These are phyloP conservation scores for Trichopria drosophilae DNA, from an alignment of 2,888 invertebrate species.

Conservation along the genomic window DNA sequence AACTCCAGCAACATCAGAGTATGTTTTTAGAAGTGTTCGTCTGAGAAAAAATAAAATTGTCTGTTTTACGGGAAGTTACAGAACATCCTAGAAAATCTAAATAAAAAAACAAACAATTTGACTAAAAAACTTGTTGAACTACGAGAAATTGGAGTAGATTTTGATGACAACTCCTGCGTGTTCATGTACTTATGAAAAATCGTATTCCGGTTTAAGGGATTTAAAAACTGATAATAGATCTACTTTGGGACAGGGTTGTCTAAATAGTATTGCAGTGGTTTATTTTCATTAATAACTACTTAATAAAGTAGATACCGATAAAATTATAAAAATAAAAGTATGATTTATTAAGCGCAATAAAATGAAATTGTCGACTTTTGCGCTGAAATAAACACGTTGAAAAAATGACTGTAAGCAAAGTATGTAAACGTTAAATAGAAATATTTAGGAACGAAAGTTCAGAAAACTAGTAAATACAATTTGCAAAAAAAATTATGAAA, in stretches of 20 bases:
- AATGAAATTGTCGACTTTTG: background rate
- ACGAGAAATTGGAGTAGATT: conserved; percentile 11
- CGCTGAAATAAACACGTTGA: background rate
- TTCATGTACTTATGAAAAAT: conserved; percentile 20
- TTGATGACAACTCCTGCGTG: conserved; percentile 18
- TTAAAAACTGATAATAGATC: conserved; percentile 21
- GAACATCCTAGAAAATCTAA: conserved; percentile 10
- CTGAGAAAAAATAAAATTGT: conserved; percentile 6
- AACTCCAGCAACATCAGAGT: conserved; percentile 13
- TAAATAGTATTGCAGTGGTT: conserved; percentile 17
- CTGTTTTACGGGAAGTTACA: conserved; percentile 14
- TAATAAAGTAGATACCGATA: conserved; percentile 10
- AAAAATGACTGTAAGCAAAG: too few species aligned
- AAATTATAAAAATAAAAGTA: conserved; percentile 16
- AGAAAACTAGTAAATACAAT: too few species aligned
- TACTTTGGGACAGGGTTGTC: conserved; percentile 22
- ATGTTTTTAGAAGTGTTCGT: conserved; percentile 15
- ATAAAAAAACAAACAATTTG: too few species aligned
- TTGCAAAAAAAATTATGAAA: too few species aligned
- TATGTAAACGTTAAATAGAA: too few species aligned
- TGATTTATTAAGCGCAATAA: too few species aligned
- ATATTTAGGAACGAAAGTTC: too few species aligned
- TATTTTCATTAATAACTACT: conserved; percentile 19
- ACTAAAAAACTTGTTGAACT: conserved; percentile 7
- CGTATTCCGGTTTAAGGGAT: conserved; percentile 24